Conservation (phyloP, 2,113 vertebrate species). For the Prochilodus magdalenae region DNA sequence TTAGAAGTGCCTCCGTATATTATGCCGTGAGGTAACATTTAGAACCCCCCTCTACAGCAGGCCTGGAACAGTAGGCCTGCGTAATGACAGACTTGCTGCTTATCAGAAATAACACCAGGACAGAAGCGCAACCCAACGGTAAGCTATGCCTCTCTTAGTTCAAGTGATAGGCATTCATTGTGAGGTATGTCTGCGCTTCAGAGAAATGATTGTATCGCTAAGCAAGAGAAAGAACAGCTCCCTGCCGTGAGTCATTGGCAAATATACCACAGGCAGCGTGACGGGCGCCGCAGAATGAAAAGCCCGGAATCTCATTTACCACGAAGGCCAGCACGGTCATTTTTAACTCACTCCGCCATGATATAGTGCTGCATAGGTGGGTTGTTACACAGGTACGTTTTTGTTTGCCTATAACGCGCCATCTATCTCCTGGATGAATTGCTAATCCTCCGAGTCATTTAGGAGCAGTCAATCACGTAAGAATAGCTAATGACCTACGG, state of each 20-base stretch:
- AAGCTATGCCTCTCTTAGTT: background rate
- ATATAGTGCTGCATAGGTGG: constrained; percentile 28
- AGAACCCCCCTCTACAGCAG: background rate
- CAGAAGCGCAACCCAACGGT: background rate
- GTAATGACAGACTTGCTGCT: background rate
- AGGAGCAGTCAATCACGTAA: constrained; percentile 33
- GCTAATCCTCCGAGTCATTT: constrained; percentile 29
- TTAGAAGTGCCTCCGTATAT: too few relatives aligned
- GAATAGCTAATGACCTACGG: constrained; percentile 46
- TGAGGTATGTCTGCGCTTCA: constrained; percentile 3
- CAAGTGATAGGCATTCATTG: constrained; percentile 1
- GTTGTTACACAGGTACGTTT: constrained; percentile 26
- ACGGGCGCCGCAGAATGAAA: too few relatives aligned
- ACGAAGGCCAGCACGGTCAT: background rate
- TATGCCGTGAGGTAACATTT: background rate
- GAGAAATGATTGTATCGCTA: constrained; percentile 6
- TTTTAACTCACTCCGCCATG: constrained; percentile 6
- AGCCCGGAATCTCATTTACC: constrained; percentile 19
- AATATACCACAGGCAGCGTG: background rate
- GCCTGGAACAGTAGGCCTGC: background rate
- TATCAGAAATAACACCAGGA: constrained; percentile 5
- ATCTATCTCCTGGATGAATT: constrained; percentile 41
- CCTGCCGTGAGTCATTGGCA: background rate
- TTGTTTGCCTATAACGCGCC: constrained; percentile 35
- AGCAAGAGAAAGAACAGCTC: constrained; percentile 1